These are phyloP conservation scores for Hypotaenidia okinawae DNA, from an alignment of 2,797 vertebrate species.

Conservation along the genomic window DNA sequence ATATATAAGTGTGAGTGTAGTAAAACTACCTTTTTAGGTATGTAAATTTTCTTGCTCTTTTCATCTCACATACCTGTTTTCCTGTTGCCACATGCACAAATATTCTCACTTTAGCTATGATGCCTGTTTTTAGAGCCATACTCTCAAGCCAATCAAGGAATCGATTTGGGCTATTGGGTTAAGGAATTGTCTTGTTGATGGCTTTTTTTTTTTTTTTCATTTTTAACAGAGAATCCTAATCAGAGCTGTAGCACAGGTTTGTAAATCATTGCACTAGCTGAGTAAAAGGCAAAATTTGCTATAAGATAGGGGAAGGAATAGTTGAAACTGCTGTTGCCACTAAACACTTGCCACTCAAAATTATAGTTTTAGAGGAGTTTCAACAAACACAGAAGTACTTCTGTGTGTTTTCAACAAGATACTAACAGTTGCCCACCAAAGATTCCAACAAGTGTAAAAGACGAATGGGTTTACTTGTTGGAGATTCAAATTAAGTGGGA, in stretches of 20 bases:
- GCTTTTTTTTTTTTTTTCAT: not conserved
- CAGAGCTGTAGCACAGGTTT: not conserved
- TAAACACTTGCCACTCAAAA: conserved; percentile 38
- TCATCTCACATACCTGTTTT: not conserved
- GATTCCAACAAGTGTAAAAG: conserved; percentile 40
- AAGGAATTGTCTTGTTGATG: no score
- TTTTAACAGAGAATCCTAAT: conserved; percentile 11
- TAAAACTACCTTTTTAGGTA: not conserved
- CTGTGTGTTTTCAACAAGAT: conserved; percentile 42
- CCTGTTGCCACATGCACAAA: not conserved
- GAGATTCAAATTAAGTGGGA: conserved; percentile 36
- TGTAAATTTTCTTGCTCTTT: not conserved
- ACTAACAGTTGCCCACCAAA: conserved; percentile 51
- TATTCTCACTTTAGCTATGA: not conserved
- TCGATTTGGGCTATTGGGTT: not conserved
- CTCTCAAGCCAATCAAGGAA: not conserved
- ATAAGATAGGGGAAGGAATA: not conserved
- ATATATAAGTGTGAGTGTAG: not conserved
- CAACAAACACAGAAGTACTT: conserved; percentile 22
- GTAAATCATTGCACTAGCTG: not conserved
- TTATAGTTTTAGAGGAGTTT: not conserved
- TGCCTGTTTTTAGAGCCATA: not conserved
- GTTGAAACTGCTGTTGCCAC: not conserved
- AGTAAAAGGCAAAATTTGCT: not conserved
- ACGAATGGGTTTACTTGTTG: conserved; percentile 24